These are phyloP conservation scores for Atethmia centrago DNA, from an alignment of 2,888 invertebrate species.

Conservation along the genomic window DNA sequence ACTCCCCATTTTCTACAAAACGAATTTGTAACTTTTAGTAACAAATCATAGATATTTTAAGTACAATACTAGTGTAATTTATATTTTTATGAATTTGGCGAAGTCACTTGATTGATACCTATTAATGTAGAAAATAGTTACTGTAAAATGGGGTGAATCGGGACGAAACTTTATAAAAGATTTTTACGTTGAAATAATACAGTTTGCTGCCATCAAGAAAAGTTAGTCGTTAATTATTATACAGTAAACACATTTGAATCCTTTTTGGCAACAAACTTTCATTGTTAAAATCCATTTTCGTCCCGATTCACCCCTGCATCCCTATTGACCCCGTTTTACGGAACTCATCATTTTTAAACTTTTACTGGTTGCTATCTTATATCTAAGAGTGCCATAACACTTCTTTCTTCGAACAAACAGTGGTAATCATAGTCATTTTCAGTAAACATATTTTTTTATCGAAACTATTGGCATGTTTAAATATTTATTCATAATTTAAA, in stretches of 20 bases:
- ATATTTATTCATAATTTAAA: slow-evolving; percentile 75
- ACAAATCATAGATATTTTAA: slow-evolving; percentile 10
- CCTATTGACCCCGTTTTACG: too few species aligned
- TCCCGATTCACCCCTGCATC: too few species aligned
- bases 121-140: not conserved
- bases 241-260: too few species aligned
- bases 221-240: too few species aligned
- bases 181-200: too few species aligned
- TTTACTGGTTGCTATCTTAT: slow-evolving; percentile 15
- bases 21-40: not conserved
- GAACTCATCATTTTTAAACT: not conserved
- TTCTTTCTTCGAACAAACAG: slow-evolving; percentile 31
- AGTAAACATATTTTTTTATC: slow-evolving; percentile 47
- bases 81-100: not conserved
- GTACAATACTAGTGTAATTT: slow-evolving; percentile 1
- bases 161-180: too few species aligned
- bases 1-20: not conserved
- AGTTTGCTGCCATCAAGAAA: too few species aligned
- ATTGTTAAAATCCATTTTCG: too few species aligned
- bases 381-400: slow-evolving; percentile 59
- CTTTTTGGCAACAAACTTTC: too few species aligned
- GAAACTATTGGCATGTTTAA: slow-evolving; percentile 69
- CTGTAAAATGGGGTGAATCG: too few species aligned
- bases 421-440: slow-evolving; percentile 45
- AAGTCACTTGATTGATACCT: not conserved